A percentile compares a stretch with the other conserved stretches of the same genome.
phyloP scores from a whole-genome alignment of 2,888 invertebrate genomes.

The Heliconius ismenius region DNA sequence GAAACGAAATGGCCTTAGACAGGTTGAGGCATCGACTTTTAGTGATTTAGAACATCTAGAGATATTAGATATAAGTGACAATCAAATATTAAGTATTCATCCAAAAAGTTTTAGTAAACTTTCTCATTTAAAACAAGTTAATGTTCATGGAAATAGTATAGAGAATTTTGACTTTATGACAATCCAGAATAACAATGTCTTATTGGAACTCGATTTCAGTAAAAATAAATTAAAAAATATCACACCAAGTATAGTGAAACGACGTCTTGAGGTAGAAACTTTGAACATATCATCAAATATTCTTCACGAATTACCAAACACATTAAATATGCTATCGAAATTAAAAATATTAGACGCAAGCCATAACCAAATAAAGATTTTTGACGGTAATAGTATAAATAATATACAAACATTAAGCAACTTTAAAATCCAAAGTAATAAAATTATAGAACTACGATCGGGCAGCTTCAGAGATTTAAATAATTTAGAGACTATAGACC shows the following conservation, averaged over 20 bases:
- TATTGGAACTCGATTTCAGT: conserved; percentile 87
- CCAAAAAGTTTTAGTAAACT: conserved; percentile 85
- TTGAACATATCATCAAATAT: conserved; percentile 90
- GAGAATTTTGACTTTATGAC: conserved; percentile 86
- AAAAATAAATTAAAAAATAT: conserved; percentile 88
- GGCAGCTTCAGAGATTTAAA: conserved; percentile 88
- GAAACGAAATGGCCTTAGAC: conserved; percentile 87
- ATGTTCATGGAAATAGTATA: conserved; percentile 88
- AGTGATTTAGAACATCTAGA: conserved; percentile 87
- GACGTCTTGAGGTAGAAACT: conserved; percentile 85
- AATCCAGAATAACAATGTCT: conserved; percentile 84
- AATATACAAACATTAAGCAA: conserved; percentile 86
- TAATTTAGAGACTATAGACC: conserved; percentile 87
- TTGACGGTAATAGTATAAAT: conserved; percentile 86
- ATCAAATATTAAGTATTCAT: conserved; percentile 86
- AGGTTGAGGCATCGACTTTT: conserved; percentile 86
- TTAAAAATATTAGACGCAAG: conserved; percentile 89
- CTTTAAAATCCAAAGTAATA: conserved; percentile 88
- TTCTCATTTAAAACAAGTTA: conserved; percentile 85
- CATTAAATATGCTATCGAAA: conserved; percentile 85
- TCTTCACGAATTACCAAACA: conserved; percentile 86
- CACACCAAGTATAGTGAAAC: conserved; percentile 83
- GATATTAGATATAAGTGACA: conserved; percentile 87
- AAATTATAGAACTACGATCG: conserved; percentile 85
- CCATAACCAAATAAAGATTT: conserved; percentile 86